These are phyloP conservation scores for Acanthisitta chloris DNA, from an alignment of 2,113 vertebrate species.

Conservation along the genomic window DNA sequence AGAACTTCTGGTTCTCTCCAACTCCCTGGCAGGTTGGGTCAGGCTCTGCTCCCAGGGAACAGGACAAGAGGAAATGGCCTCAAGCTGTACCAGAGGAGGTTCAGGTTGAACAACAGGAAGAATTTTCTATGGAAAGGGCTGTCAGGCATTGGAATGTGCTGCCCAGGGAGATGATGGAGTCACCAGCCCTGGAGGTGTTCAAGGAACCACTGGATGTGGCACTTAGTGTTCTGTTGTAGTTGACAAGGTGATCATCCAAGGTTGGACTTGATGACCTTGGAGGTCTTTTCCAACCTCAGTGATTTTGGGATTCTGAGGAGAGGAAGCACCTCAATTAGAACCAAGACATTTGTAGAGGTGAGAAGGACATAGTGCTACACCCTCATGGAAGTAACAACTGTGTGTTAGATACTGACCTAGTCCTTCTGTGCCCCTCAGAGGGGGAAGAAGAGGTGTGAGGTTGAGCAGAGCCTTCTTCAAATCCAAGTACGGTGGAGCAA, in stretches of 20 bases:
- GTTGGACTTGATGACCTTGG: fast-evolving
- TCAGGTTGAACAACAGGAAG: neutral
- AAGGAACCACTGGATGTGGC: fast-evolving
- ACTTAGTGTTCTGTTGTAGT: too few relatives aligned
- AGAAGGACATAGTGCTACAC: fast-evolving
- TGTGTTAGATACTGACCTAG: neutral
- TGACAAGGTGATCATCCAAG: neutral
- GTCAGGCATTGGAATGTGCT: neutral
- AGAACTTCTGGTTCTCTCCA: neutral
- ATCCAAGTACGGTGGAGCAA: too few relatives aligned
- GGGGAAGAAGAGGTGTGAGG: neutral
- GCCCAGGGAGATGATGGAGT: neutral
- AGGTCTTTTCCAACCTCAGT: fast-evolving
- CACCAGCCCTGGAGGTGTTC: neutral
- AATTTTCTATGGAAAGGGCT: neutral
- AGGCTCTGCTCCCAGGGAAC: neutral
- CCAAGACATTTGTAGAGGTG: neutral
- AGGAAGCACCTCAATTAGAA: neutral
- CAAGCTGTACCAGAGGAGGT: neutral
- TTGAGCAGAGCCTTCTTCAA: neutral
- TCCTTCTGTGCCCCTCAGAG: neutral
- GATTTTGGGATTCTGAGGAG: neutral
- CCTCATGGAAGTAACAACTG: neutral
- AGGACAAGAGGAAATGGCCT: neutral
- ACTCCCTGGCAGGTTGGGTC: neutral